Conservation (phyloP, 2,113 vertebrate genomes). For the Paratilapia polleni region DNA sequence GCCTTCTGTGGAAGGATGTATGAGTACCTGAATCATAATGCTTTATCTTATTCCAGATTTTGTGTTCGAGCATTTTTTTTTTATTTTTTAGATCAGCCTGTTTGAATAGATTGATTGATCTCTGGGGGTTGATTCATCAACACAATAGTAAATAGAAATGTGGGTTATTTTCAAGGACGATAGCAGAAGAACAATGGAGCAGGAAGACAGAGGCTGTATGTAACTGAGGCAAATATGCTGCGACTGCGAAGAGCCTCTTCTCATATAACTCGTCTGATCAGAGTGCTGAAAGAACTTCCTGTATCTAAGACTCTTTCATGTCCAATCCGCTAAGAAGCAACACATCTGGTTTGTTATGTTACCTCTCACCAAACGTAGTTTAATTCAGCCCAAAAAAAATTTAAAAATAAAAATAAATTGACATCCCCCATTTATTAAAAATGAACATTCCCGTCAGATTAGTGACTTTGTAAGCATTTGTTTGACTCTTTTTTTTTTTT, state of each 20-base stretch:
- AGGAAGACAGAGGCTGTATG: slow-evolving; percentile 36
- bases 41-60: slow-evolving; percentile 11
- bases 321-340: neutral
- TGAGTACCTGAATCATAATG: neutral
- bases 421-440: neutral
- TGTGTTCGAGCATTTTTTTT: neutral
- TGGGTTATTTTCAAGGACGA: slow-evolving; percentile 23
- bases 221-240: neutral
- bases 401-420: neutral
- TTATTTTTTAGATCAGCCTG: neutral
- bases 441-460: neutral
- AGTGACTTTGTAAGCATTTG: neutral
- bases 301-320: neutral
- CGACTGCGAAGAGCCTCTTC: neutral
- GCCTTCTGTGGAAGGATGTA: neutral
- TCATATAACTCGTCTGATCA: slow-evolving; percentile 17
- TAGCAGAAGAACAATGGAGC: slow-evolving; percentile 55
- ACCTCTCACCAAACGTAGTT: neutral
- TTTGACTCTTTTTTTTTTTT: neutral
- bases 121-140: slow-evolving; percentile 17
- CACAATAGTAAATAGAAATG: slow-evolving; percentile 29
- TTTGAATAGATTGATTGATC: slow-evolving; percentile 17
- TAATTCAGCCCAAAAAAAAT: neutral
- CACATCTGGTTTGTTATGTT: neutral
- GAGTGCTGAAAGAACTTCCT: slow-evolving; percentile 7